Evolutionary conservation across 2,797 vertebrate genomes (phyloP).

Genomic region (Anomalospiza imberbis): DNA sequence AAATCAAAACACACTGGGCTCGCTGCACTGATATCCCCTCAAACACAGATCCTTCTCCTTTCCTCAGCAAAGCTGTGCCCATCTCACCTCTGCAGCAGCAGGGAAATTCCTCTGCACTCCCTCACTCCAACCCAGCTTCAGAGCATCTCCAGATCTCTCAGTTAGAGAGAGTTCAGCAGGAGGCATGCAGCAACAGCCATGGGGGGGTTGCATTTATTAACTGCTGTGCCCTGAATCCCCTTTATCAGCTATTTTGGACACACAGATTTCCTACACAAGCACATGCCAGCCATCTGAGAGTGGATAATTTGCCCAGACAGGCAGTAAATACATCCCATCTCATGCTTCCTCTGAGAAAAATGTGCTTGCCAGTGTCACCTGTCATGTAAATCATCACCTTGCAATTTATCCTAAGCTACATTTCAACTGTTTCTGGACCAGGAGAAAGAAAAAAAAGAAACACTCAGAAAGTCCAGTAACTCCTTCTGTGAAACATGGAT

Average conservation of each 20-base stretch:
- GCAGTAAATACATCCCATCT: slow-evolving; percentile 47
- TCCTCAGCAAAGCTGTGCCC: background rate
- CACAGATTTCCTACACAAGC: background rate
- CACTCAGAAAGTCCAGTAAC: background rate
- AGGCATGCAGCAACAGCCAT: background rate
- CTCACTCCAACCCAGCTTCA: background rate
- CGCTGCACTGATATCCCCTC: rapidly evolving
- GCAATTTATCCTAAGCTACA: slow-evolving; percentile 14
- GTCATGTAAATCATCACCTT: slow-evolving; percentile 51
- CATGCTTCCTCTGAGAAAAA: slow-evolving; percentile 18
- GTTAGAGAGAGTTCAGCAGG: background rate
- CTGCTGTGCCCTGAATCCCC: background rate
- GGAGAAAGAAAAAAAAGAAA: background rate
- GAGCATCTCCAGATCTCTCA: background rate
- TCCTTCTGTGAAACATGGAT: background rate
- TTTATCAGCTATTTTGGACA: slow-evolving; percentile 6
- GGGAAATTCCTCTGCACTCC: background rate
- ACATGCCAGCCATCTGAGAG: background rate
- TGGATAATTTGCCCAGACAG: slow-evolving; percentile 47
- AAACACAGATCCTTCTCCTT: background rate
- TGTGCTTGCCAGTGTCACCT: slow-evolving; percentile 13
- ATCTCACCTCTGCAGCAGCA: background rate
- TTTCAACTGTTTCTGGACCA: background rate
- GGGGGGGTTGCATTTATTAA: background rate
- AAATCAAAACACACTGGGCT: background rate